Evolutionary conservation across 2,113 vertebrate species (phyloP).

Genomic region (Jacana jacana): DNA sequence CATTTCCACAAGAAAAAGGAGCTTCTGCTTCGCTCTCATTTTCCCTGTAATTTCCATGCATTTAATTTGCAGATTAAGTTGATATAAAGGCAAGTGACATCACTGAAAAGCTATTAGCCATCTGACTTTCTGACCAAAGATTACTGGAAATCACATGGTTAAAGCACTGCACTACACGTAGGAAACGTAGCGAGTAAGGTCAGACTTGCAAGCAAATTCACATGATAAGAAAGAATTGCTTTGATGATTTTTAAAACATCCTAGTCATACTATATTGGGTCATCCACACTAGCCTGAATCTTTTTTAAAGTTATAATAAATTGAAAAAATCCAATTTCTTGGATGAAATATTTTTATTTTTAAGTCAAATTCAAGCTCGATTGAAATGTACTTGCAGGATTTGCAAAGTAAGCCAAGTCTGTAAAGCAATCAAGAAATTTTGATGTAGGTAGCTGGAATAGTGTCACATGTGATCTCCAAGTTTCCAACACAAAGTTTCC

Average conservation of each 20-base stretch:
- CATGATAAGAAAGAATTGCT: conserved; percentile 29
- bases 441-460: not conserved
- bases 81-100: not conserved
- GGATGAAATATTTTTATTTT: conserved; percentile 71
- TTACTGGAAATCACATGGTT: conserved; percentile 13
- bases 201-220: conserved; percentile 46
- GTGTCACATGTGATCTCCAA: not conserved
- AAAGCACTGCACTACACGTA: not conserved
- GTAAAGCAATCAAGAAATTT: conserved; percentile 44
- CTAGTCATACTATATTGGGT: conserved; percentile 26
- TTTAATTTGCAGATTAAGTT: conserved; percentile 1
- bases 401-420: conserved; percentile 55
- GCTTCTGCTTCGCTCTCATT: not conserved
- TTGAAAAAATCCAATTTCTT: conserved; percentile 67
- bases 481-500: not conserved
- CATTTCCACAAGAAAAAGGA: not conserved
- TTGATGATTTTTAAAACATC: conserved; percentile 53
- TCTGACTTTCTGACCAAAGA: conserved; percentile 12
- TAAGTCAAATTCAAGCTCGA: conserved; percentile 57
- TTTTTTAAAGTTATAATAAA: conserved; percentile 54
- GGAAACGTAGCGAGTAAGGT: conserved; percentile 33
- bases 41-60: not conserved
- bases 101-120: not conserved
- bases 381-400: conserved; percentile 49
- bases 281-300: conserved; percentile 33